These are phyloP conservation scores for Nesoenas mayeri DNA, from an alignment of 2,113 vertebrate genomes.

Conservation along the genomic window DNA sequence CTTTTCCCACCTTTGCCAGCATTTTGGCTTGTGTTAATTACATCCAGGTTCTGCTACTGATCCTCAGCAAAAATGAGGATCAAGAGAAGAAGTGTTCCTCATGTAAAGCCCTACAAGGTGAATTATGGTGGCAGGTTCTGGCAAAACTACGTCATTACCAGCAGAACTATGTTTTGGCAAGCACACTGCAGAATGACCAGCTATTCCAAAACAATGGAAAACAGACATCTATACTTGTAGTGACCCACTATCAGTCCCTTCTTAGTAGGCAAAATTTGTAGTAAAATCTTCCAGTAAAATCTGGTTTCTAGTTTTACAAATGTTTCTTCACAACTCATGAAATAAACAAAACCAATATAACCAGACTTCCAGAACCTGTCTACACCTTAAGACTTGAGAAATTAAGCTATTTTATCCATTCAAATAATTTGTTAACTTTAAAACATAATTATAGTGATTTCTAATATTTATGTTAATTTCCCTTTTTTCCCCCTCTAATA, in stretches of 20 bases:
- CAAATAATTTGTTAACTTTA: too few relatives aligned
- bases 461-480: too few relatives aligned
- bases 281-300: background rate
- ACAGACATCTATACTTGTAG: background rate
- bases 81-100: background rate
- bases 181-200: background rate
- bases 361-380: background rate
- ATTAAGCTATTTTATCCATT: too few relatives aligned
- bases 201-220: background rate
- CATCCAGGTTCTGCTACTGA: background rate
- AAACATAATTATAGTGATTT: too few relatives aligned
- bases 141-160: background rate
- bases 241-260: background rate
- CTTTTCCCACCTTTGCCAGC: background rate
- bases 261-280: background rate
- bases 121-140: background rate
- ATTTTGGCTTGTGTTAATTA: background rate
- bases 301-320: background rate
- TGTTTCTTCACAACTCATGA: background rate
- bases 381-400: too few relatives aligned
- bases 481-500: too few relatives aligned
- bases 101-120: background rate
- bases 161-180: background rate
- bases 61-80: background rate
- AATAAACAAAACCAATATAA: background rate